A percentile compares a stretch with the other conserved stretches of the same genome.
Evolutionary conservation across 2,797 vertebrate genomes (phyloP).

Genomic region (Anniella stebbinsi): DNA sequence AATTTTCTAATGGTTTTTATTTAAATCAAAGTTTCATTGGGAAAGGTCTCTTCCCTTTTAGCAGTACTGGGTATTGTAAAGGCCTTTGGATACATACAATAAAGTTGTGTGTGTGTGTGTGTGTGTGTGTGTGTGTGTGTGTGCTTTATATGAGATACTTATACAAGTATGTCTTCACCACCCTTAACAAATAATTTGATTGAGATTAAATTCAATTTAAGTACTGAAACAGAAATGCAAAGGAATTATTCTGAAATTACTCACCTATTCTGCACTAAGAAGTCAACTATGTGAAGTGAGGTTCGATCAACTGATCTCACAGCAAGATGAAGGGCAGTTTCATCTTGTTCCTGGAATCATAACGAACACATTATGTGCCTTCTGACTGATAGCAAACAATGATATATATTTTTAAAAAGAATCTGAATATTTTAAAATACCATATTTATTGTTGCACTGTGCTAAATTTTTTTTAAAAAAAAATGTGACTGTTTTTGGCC

Average conservation of each 20-base stretch:
- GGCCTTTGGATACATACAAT: too few relatives aligned
- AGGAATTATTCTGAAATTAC: not conserved
- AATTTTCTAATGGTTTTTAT: too few relatives aligned
- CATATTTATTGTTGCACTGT: not conserved
- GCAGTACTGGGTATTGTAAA: too few relatives aligned
- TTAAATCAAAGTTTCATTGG: too few relatives aligned
- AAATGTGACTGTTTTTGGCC: not conserved
- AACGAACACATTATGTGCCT: constrained; percentile 13
- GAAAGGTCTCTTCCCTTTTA: too few relatives aligned
- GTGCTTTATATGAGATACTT: not conserved
- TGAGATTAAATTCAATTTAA: not conserved
- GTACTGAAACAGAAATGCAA: not conserved
- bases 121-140: too few relatives aligned
- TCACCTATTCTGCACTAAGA: constrained; percentile 97
- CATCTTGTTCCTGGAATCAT: constrained; percentile 90
- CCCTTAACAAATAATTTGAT: not conserved
- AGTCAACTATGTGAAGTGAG: constrained; percentile 97
- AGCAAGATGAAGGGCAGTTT: constrained; percentile 96
- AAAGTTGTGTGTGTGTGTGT: too few relatives aligned
- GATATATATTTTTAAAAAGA: not conserved
- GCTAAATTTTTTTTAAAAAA: not conserved
- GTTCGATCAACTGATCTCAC: constrained; percentile 96
- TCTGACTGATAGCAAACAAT: not conserved
- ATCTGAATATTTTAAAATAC: not conserved
- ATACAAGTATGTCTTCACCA: not conserved